phyloP scores from a whole-genome alignment of 2,888 invertebrate species.

The Cosmia pyralina region DNA sequence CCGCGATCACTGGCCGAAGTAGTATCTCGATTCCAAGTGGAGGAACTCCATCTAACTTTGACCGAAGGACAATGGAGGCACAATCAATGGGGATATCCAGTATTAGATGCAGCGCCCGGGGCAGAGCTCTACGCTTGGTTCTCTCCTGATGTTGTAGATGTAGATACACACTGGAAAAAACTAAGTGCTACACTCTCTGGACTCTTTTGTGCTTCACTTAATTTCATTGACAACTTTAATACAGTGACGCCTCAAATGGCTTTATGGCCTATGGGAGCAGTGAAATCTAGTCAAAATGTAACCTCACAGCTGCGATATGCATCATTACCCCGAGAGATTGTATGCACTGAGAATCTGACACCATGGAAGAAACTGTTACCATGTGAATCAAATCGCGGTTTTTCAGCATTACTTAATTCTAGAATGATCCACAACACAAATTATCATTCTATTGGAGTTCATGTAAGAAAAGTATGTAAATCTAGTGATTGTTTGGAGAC shows the following conservation, averaged over 20 bases:
- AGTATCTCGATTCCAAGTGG: conserved; percentile 94
- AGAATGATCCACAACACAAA: conserved; percentile 97
- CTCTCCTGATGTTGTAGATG: conserved; percentile 91
- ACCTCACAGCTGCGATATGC: conserved; percentile 93
- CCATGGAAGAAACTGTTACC: conserved; percentile 99
- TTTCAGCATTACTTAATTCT: conserved; percentile 96
- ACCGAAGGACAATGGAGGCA: conserved; percentile 98
- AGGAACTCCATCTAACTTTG: conserved; percentile 97
- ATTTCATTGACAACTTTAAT: conserved; percentile 96
- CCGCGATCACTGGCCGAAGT: conserved; percentile 97
- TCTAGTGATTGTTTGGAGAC: conserved; percentile 90
- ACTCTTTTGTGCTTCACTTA: conserved; percentile 98
- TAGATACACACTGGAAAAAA: conserved; percentile 96
- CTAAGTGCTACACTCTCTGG: conserved; percentile 98
- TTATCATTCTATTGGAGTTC: conserved; percentile 97
- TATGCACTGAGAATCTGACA: conserved; percentile 99
- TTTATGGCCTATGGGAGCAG: conserved; percentile 94
- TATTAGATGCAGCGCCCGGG: conserved; percentile 96
- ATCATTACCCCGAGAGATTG: conserved; percentile 98
- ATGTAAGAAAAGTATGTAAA: conserved; percentile 95
- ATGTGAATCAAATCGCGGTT: conserved; percentile 96
- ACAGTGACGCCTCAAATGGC: conserved; percentile 96
- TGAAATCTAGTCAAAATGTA: conserved; percentile 84
- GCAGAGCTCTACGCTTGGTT: conserved; percentile 99
- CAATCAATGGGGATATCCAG: conserved; percentile 98